These are phyloP conservation scores for Albula goreensis DNA, from an alignment of 2,113 vertebrate species.

Conservation along the genomic window DNA sequence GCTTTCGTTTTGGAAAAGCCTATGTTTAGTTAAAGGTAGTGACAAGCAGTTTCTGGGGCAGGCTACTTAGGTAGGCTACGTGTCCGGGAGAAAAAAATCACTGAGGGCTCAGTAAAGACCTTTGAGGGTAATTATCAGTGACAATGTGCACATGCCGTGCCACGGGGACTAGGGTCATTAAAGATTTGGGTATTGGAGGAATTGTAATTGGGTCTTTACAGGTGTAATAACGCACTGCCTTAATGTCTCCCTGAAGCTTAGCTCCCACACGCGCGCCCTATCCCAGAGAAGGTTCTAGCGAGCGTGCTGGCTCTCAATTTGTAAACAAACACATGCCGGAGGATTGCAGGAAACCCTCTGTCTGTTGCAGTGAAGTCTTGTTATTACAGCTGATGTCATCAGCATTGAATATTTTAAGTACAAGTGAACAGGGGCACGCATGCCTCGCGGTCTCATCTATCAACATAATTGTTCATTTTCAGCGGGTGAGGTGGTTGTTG, in stretches of 20 bases:
- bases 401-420: slow-evolving; percentile 12
- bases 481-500: too few relatives aligned
- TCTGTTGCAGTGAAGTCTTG: not conserved
- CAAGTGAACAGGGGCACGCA: slow-evolving; percentile 18
- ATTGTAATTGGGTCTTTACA: not conserved
- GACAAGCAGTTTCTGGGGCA: too few relatives aligned
- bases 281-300: not conserved
- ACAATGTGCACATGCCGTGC: not conserved
- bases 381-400: not conserved
- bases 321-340: not conserved
- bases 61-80: not conserved
- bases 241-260: not conserved
- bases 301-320: not conserved
- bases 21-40: too few relatives aligned
- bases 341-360: not conserved
- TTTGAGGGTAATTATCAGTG: not conserved
- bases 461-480: too few relatives aligned
- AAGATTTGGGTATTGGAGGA: slow-evolving; percentile 2
- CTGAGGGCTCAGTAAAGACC: not conserved
- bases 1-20: too few relatives aligned
- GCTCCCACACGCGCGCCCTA: not conserved
- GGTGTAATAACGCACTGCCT: not conserved
- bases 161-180: slow-evolving; percentile 3
- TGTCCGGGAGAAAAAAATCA: not conserved
- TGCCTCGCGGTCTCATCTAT: not conserved